phyloP scores from a whole-genome alignment of 2,797 vertebrate species.

The Bradypus variegatus region DNA sequence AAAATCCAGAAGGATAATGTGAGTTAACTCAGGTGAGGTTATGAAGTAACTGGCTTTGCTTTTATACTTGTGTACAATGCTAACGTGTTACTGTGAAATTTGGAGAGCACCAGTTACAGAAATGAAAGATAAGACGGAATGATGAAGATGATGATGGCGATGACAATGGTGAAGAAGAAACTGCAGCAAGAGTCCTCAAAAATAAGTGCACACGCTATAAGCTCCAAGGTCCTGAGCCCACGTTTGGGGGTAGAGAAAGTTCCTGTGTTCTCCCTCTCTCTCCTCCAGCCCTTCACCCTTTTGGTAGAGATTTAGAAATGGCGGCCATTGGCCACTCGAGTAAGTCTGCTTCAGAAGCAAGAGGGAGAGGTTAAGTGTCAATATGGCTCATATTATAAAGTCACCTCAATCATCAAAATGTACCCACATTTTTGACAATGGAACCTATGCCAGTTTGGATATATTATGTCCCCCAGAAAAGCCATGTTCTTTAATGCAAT shows the following conservation, averaged over 20 bases:
- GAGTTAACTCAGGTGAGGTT: neutral
- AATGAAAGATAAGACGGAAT: neutral
- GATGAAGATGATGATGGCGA: too few relatives aligned
- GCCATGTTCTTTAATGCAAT: too few relatives aligned
- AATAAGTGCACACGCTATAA: too few relatives aligned
- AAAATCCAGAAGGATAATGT: neutral
- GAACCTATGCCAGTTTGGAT: neutral
- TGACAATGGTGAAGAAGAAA: too few relatives aligned
- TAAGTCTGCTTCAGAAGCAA: neutral
- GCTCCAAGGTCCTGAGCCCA: neutral
- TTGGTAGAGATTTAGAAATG: neutral
- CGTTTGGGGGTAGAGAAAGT: neutral
- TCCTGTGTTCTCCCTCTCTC: neutral
- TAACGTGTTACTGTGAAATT: rapidly evolving
- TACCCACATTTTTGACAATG: neutral
- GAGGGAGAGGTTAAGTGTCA: too few relatives aligned
- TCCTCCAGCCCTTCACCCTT: neutral
- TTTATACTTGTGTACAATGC: too few relatives aligned
- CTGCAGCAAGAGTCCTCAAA: too few relatives aligned
- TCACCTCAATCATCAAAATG: neutral
- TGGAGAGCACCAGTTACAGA: neutral
- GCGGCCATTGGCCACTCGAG: neutral
- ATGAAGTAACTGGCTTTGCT: neutral
- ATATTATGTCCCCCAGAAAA: too few relatives aligned
- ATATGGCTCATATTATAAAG: neutral